Evolutionary conservation across 2,797 vertebrate genomes (phyloP), one percentile per base, ranked within the genome.

Genomic region (Anguilla obscura): DNA sequence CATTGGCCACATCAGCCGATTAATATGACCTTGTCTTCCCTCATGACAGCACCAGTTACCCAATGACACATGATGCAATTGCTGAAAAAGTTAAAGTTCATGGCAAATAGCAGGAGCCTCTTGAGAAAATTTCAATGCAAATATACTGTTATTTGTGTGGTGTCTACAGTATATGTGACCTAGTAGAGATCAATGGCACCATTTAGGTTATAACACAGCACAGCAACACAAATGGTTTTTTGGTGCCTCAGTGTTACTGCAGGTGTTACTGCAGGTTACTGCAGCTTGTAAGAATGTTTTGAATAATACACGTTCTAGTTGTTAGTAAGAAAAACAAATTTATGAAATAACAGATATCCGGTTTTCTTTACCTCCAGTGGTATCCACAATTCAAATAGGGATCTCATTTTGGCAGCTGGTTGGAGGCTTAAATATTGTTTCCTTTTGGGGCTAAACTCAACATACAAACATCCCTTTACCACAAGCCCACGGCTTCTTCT

Each of bases 41-140:
- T 60, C 63, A 74, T 24, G 10, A 85, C 30, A 58, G 50, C 83
- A 79, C n/a, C 18, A 76, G 33, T 76, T 85, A 79, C 85, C 82
- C 33, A 60, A 9, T 82, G 58, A 52, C 27, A 48, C 63, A 84
- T 71, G 87, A 87, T 71, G 58, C 40, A 87, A 83, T 24, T 36
- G 21, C 79, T 50, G 24, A 50, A 27, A 82, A n/a, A 18, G 45
- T 50, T 58, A 63, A 66, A 63, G 40, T 18, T 60, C 33, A 36
- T 33, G 52, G 27, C 10, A 21, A 58, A 40, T 60, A 16, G 83
- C 83, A 54, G 21, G 48, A 30, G 27, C 30, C 12, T 82, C 36
- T 24, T 30, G 50, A 30, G 48, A 84, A 56, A 54, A 30, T 27
- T 30, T 56, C 50, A 27, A n/a, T 30, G 21, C 30, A 85, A 56